A percentile compares a stretch with the other conserved stretches of the same genome.
These are phyloP conservation scores for Radopholus similis DNA, from an alignment of 1,140 invertebrate species.

Conservation along the genomic window DNA sequence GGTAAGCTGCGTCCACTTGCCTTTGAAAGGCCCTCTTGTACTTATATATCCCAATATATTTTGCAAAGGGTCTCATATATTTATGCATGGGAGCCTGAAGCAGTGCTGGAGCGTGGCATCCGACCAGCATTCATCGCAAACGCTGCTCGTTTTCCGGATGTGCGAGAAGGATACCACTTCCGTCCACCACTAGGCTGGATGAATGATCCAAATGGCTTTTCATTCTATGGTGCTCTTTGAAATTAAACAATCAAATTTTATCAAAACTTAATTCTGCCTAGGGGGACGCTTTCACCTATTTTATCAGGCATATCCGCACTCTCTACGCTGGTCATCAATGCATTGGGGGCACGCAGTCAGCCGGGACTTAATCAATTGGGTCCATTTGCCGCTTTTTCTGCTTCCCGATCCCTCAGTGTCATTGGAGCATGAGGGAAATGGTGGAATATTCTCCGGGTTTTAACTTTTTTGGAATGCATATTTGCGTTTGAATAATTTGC, in stretches of 20 bases:
- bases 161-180: conserved; percentile 23
- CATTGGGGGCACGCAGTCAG: conserved; percentile 25
- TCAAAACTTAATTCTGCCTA: not conserved
- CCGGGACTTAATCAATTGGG: conserved; percentile 21
- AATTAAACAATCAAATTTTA: not conserved
- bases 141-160: conserved; percentile 7
- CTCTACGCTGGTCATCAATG: conserved; percentile 16
- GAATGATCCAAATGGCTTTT: conserved; percentile 27
- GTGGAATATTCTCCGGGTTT: conserved; percentile 22
- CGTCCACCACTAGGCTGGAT: conserved; percentile 24
- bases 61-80: conserved; percentile 21
- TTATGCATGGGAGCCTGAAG: conserved; percentile 19
- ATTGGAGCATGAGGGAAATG: not conserved
- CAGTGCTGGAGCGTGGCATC: conserved; percentile 17
- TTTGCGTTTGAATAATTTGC: no score
- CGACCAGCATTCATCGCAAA: conserved; percentile 5
- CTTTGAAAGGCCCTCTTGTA: not conserved
- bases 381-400: conserved; percentile 21
- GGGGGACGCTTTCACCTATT: conserved; percentile 21
- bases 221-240: not conserved
- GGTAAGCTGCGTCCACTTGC: not conserved
- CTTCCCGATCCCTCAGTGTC: conserved; percentile 11
- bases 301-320: conserved; percentile 26
- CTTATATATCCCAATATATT: not conserved
- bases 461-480: no score